Evolutionary conservation across 2,888 invertebrate species (phyloP).

Genomic region (Caenorhabditis becei): DNA sequence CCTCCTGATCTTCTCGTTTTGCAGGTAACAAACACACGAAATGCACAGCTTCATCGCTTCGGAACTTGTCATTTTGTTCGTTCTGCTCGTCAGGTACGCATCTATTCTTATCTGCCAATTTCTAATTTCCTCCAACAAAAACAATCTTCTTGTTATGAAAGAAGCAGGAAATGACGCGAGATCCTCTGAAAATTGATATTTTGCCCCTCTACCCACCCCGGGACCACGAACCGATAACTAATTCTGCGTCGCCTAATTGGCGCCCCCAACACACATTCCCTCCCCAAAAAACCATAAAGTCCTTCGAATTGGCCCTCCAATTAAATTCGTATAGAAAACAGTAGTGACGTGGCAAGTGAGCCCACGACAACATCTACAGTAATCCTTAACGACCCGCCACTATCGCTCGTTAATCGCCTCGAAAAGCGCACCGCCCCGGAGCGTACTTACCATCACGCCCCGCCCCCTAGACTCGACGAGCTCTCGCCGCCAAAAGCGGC

Average conservation of each 20-base stretch:
- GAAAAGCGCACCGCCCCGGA: background rate
- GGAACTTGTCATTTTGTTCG: constrained; percentile 27
- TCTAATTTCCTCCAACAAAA: background rate
- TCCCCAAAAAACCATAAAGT: background rate
- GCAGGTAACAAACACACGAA: constrained; percentile 31
- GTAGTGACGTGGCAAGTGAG: constrained; percentile 3
- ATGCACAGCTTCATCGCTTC: constrained; percentile 32
- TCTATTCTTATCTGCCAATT: background rate
- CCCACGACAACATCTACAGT: constrained; percentile 10
- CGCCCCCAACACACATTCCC: background rate
- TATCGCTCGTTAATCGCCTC: background rate
- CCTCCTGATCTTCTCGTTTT: background rate
- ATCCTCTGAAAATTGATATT: constrained; percentile 21
- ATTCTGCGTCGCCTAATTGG: constrained; percentile 8
- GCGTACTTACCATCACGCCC: constrained; percentile 26
- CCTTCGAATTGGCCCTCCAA: background rate
- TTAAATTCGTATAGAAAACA: constrained; percentile 4
- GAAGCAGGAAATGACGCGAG: constrained; percentile 11
- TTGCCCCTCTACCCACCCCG: background rate
- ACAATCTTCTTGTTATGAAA: background rate
- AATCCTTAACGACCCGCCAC: background rate
- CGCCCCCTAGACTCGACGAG: constrained; percentile 34
- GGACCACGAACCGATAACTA: background rate
- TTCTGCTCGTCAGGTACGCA: constrained; percentile 32
- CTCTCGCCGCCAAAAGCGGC: constrained; percentile 2